phyloP scores from a whole-genome alignment of 92 coral and sea anemone genomes.

The Heliopora coerulea region DNA sequence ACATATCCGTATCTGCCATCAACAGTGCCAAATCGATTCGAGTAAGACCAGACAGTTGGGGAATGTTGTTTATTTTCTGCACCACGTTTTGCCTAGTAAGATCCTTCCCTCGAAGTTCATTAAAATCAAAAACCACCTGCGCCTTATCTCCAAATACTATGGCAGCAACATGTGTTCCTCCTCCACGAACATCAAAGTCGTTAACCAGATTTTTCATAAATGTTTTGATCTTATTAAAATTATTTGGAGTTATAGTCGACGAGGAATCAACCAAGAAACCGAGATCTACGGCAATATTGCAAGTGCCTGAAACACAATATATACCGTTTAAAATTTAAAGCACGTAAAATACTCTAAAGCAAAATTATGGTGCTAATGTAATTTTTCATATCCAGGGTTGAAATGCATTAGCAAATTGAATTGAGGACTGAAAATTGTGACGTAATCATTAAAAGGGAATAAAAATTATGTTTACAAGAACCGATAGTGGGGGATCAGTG shows the following conservation, averaged over 20 bases:
- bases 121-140: constrained; percentile 63
- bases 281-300: constrained; percentile 78
- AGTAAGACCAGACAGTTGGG: constrained; percentile 62
- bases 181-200: constrained; percentile 68
- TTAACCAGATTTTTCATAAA: constrained; percentile 64
- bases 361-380: no score
- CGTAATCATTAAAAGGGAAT: no score
- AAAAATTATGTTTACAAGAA: no score
- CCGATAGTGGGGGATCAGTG: no score
- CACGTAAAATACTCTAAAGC: no score
- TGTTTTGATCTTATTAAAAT: constrained; percentile 63
- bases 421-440: no score
- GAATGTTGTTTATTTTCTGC: constrained; percentile 58
- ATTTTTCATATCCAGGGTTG: no score
- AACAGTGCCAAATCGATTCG: constrained; percentile 74
- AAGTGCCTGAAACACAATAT: constrained; percentile 8
- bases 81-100: constrained; percentile 63
- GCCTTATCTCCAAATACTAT: constrained; percentile 68
- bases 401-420: no score
- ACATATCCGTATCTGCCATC: constrained; percentile 60
- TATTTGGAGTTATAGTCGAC: constrained; percentile 66
- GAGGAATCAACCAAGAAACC: constrained; percentile 84
- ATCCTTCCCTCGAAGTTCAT: constrained; percentile 62
- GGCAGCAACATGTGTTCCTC: constrained; percentile 80
- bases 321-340: neutral